Evolutionary conservation across 2,797 vertebrate genomes (phyloP), one percentile per base, ranked within the genome.

Genomic region (Oreortyx pictus): DNA sequence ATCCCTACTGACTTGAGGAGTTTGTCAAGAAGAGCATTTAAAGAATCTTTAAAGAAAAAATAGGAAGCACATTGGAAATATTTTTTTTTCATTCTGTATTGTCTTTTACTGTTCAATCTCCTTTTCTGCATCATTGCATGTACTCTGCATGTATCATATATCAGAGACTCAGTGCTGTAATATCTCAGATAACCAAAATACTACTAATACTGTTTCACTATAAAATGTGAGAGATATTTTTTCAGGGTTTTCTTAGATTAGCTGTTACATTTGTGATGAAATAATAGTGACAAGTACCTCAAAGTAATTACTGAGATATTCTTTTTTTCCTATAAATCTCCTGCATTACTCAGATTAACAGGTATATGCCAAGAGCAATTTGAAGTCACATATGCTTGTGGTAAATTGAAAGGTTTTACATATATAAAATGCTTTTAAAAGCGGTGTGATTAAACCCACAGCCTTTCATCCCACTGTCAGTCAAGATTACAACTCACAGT

Each of bases 401-500:
- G n/a, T 23, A 88, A 93, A 5, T 61, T 81, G 39, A 92, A 90
- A 84, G 66, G 57, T 39, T 67, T 78, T 74, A 44, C 49, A 10
- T 62, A 50, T 29, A 78, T 66, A 75, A 81, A 89, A 89, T 52
- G n/a, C n/a, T 78, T 90, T 84, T 82, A 33, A 61, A 86, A 86
- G 54, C 33, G 18, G 25, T 0, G 0, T 57, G 46, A 79, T 82
- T 79, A 86, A 87, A 90, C 79, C 59, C 46, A 76, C 11, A 37
- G 39, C 56, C 44, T 94, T 91, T 93, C 77, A 89, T 78, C 29
- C 54, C 27, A 54, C 10, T 74, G 46, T 80, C 83, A 83, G 44
- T 86, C 43, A 89, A 87, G 94, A 74, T 94, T 90, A 91, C 39
- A 88, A 44, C 89, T 93, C 82, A 88, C 60, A 85, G 62, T 64